Evolutionary conservation across 2,888 invertebrate genomes (phyloP), one percentile per base, ranked within the genome.

Genomic region (Pherbina coryleti): DNA sequence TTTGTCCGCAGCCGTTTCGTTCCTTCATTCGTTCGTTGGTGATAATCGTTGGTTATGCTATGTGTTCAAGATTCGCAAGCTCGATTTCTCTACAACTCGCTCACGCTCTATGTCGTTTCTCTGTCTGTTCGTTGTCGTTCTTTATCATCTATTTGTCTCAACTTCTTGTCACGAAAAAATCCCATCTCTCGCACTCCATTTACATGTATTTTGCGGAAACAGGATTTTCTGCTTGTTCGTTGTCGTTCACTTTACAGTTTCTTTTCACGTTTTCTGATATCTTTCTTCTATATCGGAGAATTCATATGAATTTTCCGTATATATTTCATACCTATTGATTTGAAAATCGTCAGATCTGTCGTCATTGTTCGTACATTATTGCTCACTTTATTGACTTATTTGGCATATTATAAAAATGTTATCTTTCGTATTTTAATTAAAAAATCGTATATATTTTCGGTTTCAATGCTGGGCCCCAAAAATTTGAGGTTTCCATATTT

Each of bases 201-300:
- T 69, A 37, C 44, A 69, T 69, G 19, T 66, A 57, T 67, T 67
- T 76, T 69, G 66, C 60, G 60, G 60, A 76, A 76, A 76, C 69
- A 69, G 67, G 69, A 76, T 76, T 76, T 76, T 76, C 69, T 76
- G 60, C 69, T 57, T 67, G 25, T 69, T 55, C 49, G 51, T 57
- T 31, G 51, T 57, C 37, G 44, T 69, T 55, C 49, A 69, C 69
- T 76, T 75, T 62, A 57, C 71, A 22, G 60, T 66, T 66, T 28
- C 66, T 66, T 67, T 66, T 44, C 22, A 37, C 53, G 53, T 71
- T 71, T 70, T 70, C 55, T 55, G 31, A 9, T 34, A n/a, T 34
- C 66, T 66, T 66, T 66, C 69, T 69, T 69, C 34, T 69, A 69
- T 51, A 51, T 51, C 51, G 25, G 7, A 51, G 60, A 37, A 60